Conservation (phyloP, 2,113 vertebrate species). For the Puntigrus tetrazona region DNA sequence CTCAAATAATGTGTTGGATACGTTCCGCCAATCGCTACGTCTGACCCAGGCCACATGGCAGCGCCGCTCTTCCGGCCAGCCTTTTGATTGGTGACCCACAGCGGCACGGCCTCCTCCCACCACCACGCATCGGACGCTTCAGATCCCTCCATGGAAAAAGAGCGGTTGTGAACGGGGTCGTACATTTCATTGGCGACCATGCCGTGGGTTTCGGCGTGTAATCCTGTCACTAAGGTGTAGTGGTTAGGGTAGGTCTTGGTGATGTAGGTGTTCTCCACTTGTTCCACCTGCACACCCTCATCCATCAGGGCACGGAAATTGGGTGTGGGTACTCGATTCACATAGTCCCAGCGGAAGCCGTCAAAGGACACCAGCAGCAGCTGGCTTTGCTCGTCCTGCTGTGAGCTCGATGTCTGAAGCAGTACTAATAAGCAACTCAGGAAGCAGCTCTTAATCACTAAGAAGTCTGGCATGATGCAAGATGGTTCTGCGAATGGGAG, state of each 20-base stretch:
- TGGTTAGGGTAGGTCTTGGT: conserved; percentile 98
- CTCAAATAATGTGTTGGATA: conserved; percentile 79
- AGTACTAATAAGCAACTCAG: conserved; percentile 49
- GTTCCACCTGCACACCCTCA: conserved; percentile 86
- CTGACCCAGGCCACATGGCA: conserved; percentile 92
- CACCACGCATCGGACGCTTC: conserved; percentile 80
- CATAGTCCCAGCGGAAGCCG: conserved; percentile 94
- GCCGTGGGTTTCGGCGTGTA: conserved; percentile 93
- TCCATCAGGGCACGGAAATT: conserved; percentile 84
- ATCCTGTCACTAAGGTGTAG: conserved; percentile 92
- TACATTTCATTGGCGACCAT: conserved; percentile 92
- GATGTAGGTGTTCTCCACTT: conserved; percentile 87
- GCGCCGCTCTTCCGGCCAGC: conserved; percentile 82
- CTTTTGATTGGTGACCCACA: conserved; percentile 89
- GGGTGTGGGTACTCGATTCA: conserved; percentile 83
- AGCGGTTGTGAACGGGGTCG: conserved; percentile 79
- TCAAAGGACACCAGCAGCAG: conserved; percentile 94
- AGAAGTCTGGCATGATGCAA: conserved; percentile 35
- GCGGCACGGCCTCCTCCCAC: conserved; percentile 87
- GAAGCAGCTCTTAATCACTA: conserved; percentile 38
- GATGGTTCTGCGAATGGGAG: conserved; percentile 1
- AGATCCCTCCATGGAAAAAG: conserved; percentile 83
- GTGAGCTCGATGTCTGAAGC: conserved; percentile 24
- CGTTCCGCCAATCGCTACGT: conserved; percentile 82
- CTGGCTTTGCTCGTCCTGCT: conserved; percentile 45